Evolutionary conservation across 2,888 invertebrate species (phyloP), one percentile per base, ranked within the genome.

Genomic region (Liopterus haemorrhoidalis): DNA sequence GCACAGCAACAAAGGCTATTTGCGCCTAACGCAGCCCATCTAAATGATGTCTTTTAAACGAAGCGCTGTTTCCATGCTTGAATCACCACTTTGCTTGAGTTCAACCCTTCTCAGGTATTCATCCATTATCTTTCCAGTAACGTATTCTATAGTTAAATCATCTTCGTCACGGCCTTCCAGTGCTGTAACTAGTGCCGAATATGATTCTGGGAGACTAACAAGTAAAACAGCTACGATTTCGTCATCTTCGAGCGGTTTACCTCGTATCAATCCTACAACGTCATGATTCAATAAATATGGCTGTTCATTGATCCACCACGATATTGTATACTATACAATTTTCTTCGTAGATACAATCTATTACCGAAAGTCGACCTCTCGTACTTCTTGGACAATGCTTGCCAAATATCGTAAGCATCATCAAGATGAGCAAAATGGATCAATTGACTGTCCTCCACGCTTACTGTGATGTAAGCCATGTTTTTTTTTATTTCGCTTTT

Each of bases 381-480:
- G 12, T 32, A 41, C 18, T 39, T 44, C 27, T 46, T 46, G 5
- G 21, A 15, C 2, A 46, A 27, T 5, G 33, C 19, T 15, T 32
- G 19, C 28, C 40, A 46, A 14, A 25, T 19, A 15, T 46, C 40
- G 24, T 27, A 30, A 9, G 45, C 39, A n/a, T 38, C 21, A 24
- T 40, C 19, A 11, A 45, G 32, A 25, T 39, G 28, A 2, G 38
- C 31, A 16, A 45, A 8, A 18, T 45, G 30, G 8, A 39, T 32
- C n/a, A 45, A 18, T 24, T 45, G 39, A 32, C 32, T 31, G 25
- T 40, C 24, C 16, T 45, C 45, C 21, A 40, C 45, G 31, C 22
- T 45, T 15, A 30, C 14, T n/a, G 38, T 38, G 18, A 31, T 45
- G n/a, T 31, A 32, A 8, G 45, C 45, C 25, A 31, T 18, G 5